Evolutionary conservation across 2,797 vertebrate genomes (phyloP), one percentile per base, ranked within the genome.

Genomic region (Myiotriccus ornatus): DNA sequence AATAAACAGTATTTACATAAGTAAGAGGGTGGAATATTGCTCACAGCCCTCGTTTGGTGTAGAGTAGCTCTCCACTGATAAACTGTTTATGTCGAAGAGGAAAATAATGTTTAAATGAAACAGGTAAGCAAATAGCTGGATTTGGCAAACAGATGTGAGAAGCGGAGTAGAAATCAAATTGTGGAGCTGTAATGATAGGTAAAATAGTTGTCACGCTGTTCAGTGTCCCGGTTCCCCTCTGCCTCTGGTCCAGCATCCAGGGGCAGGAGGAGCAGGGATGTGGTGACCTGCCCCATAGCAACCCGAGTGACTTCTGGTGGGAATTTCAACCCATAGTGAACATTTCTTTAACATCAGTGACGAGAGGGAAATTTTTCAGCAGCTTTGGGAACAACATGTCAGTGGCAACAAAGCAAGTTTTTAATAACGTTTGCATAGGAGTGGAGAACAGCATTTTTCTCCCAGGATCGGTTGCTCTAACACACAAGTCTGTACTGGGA

Each of bases 21-120:
- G 92, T 94, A 37, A 96, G 93, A 95, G 92, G 89, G 25, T 85
- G 75, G 52, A 93, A 64, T 96, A 80, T 80, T 93, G 81, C 91
- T 95, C 71, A 41, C 75, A 90, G 68, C 89, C 78, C 75, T 94
- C 12, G 0, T 83, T 89, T 64, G 62, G 79, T 57, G 83, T 91
- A 62, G 94, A 96, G 95, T 87, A 88, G 89, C 92, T 95, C 84
- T 95, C 70, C 78, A 93, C 75, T 2, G 34, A 92, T 90, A 94
- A 92, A 75, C 79, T 89, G 90, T 94, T 97, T 89, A 80, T 89
- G 52, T 91, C 4, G 0, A 50, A 75, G 87, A 85, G 89, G 84
- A 75, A 93, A 92, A 94, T 85, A 64, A 56, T 47, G 9, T 87
- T 95, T 84, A 70, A 75, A 78, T 83, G 18, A 91, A 89, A 83